A percentile compares a stretch with the other conserved stretches of the same genome.
Evolutionary conservation across 2,113 vertebrate genomes (phyloP).

Genomic region (Nycticryphes semicollaris): DNA sequence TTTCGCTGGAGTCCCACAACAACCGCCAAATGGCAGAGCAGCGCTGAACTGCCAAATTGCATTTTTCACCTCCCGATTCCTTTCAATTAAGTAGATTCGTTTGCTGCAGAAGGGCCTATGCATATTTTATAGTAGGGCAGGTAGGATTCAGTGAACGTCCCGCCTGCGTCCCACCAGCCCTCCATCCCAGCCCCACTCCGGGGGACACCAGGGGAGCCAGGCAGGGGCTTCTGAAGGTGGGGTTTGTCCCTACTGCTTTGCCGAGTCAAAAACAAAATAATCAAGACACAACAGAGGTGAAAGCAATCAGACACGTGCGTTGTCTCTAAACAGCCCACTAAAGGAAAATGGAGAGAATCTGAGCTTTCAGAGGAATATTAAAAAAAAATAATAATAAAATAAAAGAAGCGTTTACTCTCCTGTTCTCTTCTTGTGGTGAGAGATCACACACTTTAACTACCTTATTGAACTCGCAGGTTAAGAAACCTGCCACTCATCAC

Average conservation of each 20-base stretch:
- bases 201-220: accelerated
- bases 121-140: not conserved
- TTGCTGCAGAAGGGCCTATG: not conserved
- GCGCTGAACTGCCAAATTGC: constrained; percentile 48
- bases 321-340: not conserved
- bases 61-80: constrained; percentile 30
- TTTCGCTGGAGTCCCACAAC: not conserved
- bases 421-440: not conserved
- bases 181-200: accelerated
- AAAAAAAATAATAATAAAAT: no score
- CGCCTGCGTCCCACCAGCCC: not conserved
- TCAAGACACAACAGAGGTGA: no score
- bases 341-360: not conserved
- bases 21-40: not conserved
- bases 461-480: constrained; percentile 17
- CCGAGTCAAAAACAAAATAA: not conserved
- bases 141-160: not conserved
- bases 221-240: not conserved
- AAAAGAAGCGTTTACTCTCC: not conserved
- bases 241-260: accelerated
- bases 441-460: not conserved
- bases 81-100: constrained; percentile 6
- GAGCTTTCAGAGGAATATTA: not conserved
- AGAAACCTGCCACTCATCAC: not conserved
- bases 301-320: accelerated